These are phyloP conservation scores for Rhadina sibilatrix DNA, from an alignment of 2,113 vertebrate genomes.

Conservation along the genomic window DNA sequence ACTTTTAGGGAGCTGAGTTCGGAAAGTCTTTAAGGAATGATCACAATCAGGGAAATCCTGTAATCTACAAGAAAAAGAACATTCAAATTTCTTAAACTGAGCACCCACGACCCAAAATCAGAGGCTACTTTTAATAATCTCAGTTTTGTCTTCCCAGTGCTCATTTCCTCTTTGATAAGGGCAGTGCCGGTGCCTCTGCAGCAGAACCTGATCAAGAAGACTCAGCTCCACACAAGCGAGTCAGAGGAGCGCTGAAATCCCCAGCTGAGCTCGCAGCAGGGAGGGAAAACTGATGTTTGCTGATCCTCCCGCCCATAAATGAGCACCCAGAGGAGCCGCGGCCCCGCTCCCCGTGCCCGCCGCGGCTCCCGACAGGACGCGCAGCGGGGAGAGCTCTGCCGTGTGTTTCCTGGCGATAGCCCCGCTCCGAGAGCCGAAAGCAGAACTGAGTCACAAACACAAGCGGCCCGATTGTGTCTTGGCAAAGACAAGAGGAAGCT, in stretches of 20 bases:
- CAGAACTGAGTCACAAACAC: not conserved
- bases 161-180: not conserved
- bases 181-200: not conserved
- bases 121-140: not conserved
- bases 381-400: not conserved
- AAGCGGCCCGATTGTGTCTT: not conserved
- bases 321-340: not conserved
- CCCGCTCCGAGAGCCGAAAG: not conserved
- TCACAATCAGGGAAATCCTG: not conserved
- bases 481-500: conserved; percentile 48
- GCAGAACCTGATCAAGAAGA: not conserved
- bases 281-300: not conserved
- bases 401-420: conserved; percentile 32
- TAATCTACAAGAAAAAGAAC: not conserved
- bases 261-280: not conserved
- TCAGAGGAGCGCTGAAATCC: not conserved
- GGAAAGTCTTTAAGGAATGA: not conserved
- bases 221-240: not conserved
- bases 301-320: not conserved
- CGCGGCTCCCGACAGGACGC: not conserved
- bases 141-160: not conserved
- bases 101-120: not conserved
- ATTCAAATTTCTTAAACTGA: not conserved
- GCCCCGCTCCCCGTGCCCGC: accelerated
- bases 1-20: not conserved